Evolutionary conservation across 1,140 invertebrate genomes (phyloP).

Genomic region (Gerris buenoi): DNA sequence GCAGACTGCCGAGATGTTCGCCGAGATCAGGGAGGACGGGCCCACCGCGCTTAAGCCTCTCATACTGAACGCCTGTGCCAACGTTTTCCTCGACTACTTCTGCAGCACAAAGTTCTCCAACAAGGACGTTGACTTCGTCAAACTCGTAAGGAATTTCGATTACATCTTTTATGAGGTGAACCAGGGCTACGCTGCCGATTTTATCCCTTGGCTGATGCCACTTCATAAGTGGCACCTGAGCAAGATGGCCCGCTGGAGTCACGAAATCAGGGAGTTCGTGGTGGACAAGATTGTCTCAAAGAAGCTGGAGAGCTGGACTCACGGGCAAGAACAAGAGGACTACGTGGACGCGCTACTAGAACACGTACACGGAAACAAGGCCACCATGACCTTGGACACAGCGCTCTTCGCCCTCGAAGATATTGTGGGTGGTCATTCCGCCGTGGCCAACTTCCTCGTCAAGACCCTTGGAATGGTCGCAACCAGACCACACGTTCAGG

Average conservation of each 20-base stretch:
- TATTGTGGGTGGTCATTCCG: constrained; percentile 73
- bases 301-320: constrained; percentile 32
- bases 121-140: constrained; percentile 44
- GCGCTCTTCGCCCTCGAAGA: constrained; percentile 57
- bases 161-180: constrained; percentile 82
- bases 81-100: constrained; percentile 48
- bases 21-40: constrained; percentile 28
- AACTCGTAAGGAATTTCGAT: constrained; percentile 58
- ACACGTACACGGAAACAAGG: constrained; percentile 44
- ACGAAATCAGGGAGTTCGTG: constrained; percentile 57
- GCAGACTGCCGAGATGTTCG: constrained; percentile 42
- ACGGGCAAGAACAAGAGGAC: constrained; percentile 31
- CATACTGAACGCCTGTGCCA: constrained; percentile 34
- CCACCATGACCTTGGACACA: constrained; percentile 36
- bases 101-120: constrained; percentile 51
- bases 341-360: constrained; percentile 59
- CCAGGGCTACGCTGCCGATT: constrained; percentile 72
- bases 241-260: constrained; percentile 48
- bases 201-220: constrained; percentile 66
- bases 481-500: constrained; percentile 42
- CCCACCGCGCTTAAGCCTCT: constrained; percentile 22
- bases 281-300: constrained; percentile 51
- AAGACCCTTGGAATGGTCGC: constrained; percentile 55
- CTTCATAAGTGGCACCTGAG: constrained; percentile 52
- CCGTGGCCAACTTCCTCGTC: constrained; percentile 60